Evolutionary conservation across 2,888 invertebrate genomes (phyloP).

Genomic region (Pimpla rufipes): DNA sequence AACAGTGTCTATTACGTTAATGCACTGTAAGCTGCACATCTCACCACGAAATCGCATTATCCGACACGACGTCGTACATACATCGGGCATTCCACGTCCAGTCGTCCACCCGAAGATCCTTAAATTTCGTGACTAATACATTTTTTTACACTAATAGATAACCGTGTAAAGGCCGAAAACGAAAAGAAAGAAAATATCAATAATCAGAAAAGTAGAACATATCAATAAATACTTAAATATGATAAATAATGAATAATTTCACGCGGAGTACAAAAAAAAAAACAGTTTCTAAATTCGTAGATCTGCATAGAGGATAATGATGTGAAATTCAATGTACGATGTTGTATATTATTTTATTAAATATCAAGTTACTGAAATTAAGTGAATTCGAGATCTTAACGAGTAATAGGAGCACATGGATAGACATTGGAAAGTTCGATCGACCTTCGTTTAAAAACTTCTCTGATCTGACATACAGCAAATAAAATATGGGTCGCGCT

Average conservation of each 20-base stretch:
- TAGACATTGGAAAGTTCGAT: conserved; percentile 14
- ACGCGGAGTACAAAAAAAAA: too few species aligned
- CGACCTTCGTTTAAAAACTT: neutral
- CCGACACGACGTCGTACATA: neutral
- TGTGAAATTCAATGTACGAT: neutral
- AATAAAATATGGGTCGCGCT: conserved; percentile 3
- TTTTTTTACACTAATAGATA: too few species aligned
- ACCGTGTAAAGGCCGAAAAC: too few species aligned
- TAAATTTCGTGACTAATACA: neutral
- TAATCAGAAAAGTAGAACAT: too few species aligned
- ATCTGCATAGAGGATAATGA: neutral
- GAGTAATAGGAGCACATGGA: conserved; percentile 31
- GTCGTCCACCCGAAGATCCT: neutral
- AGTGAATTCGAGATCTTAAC: conserved; percentile 30
- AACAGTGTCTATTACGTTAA: conserved; percentile 33
- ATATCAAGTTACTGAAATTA: neutral
- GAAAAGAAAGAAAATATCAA: too few species aligned
- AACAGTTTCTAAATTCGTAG: neutral
- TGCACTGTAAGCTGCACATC: conserved; percentile 10
- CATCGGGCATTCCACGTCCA: neutral
- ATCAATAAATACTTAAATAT: neutral
- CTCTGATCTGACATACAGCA: neutral
- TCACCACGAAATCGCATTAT: conserved; percentile 6
- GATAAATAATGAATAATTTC: too few species aligned
- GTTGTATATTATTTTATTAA: neutral